Percentiles rank a stretch among this genome's conserved stretches.
Evolutionary conservation across 2,797 vertebrate genomes (phyloP).

Genomic region (Hylomyscus alleni): DNA sequence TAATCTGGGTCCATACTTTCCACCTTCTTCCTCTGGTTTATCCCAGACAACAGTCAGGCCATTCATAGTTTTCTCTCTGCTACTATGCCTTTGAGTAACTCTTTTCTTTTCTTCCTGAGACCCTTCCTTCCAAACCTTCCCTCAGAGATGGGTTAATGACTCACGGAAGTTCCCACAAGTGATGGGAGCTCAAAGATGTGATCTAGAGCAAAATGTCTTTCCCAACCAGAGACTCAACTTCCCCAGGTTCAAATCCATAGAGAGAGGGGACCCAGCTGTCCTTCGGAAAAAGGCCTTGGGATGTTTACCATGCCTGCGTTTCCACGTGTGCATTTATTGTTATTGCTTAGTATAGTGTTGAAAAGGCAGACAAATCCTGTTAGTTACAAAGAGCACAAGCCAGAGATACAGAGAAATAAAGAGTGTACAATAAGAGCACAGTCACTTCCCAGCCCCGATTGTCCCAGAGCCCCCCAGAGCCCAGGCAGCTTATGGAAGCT

Average conservation of each 20-base stretch:
- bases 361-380: slow-evolving; percentile 85
- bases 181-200: background rate
- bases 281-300: slow-evolving; percentile 74
- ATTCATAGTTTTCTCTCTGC: background rate
- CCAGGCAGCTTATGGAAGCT: slow-evolving; percentile 47
- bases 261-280: slow-evolving; percentile 37
- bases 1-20: background rate
- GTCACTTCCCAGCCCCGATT: slow-evolving; percentile 46
- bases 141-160: background rate
- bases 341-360: slow-evolving; percentile 85
- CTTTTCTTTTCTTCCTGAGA: background rate
- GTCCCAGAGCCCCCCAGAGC: slow-evolving; percentile 30
- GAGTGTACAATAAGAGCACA: slow-evolving; percentile 79
- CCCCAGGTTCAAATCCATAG: background rate
- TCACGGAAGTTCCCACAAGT: background rate
- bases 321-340: slow-evolving; percentile 86
- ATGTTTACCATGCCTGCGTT: slow-evolving; percentile 77
- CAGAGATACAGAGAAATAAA: slow-evolving; percentile 74
- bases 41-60: background rate
- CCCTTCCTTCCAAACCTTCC: background rate
- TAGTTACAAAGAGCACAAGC: slow-evolving; percentile 83
- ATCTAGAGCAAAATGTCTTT: slow-evolving; percentile 1
- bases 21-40: background rate
- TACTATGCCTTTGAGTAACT: background rate
- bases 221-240: slow-evolving; percentile 56